These are phyloP conservation scores for Salticus scenicus DNA, from an alignment of 2,888 invertebrate species.

Conservation along the genomic window DNA sequence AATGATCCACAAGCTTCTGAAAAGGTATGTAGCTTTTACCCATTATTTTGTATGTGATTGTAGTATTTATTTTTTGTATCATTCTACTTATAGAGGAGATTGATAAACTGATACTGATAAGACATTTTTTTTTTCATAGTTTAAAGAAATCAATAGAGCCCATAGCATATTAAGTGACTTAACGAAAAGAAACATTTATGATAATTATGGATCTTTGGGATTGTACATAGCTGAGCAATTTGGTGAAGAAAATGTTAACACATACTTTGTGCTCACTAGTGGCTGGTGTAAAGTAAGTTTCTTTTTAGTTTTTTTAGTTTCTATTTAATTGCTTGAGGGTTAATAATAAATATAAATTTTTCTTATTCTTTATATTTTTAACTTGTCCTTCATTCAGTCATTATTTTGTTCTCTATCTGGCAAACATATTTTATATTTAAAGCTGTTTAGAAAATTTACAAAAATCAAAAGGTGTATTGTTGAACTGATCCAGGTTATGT, in stretches of 20 bases:
- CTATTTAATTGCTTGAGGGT: too few relatives aligned
- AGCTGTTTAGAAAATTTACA: too few relatives aligned
- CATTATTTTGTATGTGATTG: too few relatives aligned
- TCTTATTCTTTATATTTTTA: neutral
- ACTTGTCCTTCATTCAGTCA: too few relatives aligned
- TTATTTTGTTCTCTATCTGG: too few relatives aligned
- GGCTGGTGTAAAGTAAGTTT: conserved; percentile 79
- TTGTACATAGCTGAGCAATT: conserved; percentile 98
- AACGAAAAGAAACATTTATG: conserved; percentile 97
- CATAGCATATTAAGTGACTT: conserved; percentile 94
- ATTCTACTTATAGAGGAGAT: neutral
- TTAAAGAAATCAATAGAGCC: conserved; percentile 96
- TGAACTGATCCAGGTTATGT: too few relatives aligned
- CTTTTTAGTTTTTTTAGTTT: neutral
- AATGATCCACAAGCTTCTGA: conserved; percentile 95
- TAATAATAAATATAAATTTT: conserved; percentile 1
- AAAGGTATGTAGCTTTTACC: conserved; percentile 86
- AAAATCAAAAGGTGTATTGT: too few relatives aligned
- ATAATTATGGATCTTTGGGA: conserved; percentile 97
- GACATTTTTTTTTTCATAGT: conserved; percentile 78
- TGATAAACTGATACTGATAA: neutral
- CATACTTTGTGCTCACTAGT: conserved; percentile 97
- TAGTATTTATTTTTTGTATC: neutral
- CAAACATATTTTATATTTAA: too few relatives aligned
- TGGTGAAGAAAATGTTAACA: conserved; percentile 98